Evolutionary conservation across 2,888 invertebrate species (phyloP).

Genomic region (Limnephilus rhombicus): DNA sequence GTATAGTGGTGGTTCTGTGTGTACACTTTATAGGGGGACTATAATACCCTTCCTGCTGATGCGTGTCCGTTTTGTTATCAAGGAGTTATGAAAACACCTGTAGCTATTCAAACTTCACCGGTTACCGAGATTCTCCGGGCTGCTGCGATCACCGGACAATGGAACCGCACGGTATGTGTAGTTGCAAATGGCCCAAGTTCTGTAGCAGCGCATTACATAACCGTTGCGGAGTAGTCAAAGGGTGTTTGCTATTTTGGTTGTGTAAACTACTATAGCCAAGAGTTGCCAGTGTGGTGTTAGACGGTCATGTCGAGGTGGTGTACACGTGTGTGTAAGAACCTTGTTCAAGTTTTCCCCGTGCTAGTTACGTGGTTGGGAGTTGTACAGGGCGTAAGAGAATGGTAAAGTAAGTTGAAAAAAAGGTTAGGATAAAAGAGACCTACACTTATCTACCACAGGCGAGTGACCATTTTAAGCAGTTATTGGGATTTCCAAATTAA

Average conservation of each 20-base stretch:
- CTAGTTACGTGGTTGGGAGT: background rate
- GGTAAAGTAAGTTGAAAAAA: background rate
- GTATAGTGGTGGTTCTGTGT: too few species aligned
- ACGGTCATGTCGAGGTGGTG: background rate
- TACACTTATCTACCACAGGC: background rate
- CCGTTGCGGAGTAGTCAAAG: background rate
- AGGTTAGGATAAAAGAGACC: background rate
- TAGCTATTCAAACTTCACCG: background rate
- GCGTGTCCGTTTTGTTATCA: background rate
- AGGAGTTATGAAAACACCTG: background rate
- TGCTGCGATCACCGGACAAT: background rate
- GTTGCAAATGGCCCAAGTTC: background rate
- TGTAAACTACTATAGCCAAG: conserved; percentile 3
- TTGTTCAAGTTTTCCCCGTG: background rate
- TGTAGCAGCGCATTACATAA: background rate
- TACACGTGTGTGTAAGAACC: background rate
- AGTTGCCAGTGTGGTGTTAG: background rate
- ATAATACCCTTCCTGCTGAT: background rate
- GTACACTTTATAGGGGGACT: too few species aligned
- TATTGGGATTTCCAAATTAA: too few species aligned
- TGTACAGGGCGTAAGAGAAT: background rate
- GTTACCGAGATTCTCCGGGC: background rate
- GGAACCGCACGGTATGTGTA: background rate
- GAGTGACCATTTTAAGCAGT: background rate
- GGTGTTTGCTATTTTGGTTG: background rate